Base-by-base conservation (phyloP, 2,113 vertebrate genomes). In the Cephalopterus ornatus region DNA sequence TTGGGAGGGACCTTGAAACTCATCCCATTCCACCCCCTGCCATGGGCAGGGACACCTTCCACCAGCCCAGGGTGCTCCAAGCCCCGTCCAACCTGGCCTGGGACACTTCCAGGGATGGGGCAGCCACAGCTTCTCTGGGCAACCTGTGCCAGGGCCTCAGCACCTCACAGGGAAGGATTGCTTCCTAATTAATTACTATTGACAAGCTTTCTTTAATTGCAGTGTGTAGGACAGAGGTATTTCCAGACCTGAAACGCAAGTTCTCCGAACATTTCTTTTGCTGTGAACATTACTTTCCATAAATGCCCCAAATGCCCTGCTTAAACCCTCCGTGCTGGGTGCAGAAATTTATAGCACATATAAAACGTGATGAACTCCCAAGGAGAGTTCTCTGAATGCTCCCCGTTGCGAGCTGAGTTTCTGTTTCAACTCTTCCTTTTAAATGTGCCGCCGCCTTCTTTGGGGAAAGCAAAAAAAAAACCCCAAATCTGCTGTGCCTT, bases 41-140 rank as follows among this genome's bases (percentile, higher is more conserved):
- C 42, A 33, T 2, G 42, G 26, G 14, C 67, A 81, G 59, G 18
- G 58, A 49, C 66, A 30, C 26, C 21, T 88, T 0, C 35, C 32
- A 23, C 67, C 8, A 0, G 9, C 32, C 58, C 67, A 37, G 26
- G 4, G 0, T 37, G 67, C 35, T 55, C 53, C n/a, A n/a, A n/a
- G n/a, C n/a, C n/a, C n/a, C n/a, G n/a, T n/a, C n/a, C 67, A 73
- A 0, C 59, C 59, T 59, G 77, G 37, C 33, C 44, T 89, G 11
- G 61, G 52, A 0, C 33, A 50, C 2, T 37, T 1, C 67, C 68
- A 80, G 67, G 67, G 76, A 66, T 50, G 68, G 37, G 17, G 42
- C 58, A 73, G 50, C 17, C 75, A 12, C 59, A 46, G 59, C 23
- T 67, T 0, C 61, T 52, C 61, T 74, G 61, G 19, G 10, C 17